Conservation (phyloP, 2,888 invertebrate species). For the Elegia similella region DNA sequence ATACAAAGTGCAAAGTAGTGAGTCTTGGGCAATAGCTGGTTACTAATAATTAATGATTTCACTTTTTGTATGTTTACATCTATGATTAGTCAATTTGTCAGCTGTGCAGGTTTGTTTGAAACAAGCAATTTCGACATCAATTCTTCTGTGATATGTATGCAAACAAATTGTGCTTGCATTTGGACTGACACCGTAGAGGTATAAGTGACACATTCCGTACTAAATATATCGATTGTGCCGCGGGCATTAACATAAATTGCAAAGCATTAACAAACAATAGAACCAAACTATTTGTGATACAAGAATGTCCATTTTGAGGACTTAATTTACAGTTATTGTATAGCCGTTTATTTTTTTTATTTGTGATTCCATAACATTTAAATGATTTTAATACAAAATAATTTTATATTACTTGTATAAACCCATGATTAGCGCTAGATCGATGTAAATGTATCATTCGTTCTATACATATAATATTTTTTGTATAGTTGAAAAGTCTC, state of each 20-base stretch:
- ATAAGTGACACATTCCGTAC: conserved; percentile 9
- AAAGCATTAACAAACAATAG: conserved; percentile 5
- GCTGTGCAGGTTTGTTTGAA: not conserved
- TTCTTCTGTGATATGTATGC: conserved; percentile 3
- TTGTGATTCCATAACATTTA: no score
- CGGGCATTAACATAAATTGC: conserved; percentile 9
- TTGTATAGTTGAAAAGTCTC: no score
- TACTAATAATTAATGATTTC: not conserved
- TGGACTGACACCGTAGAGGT: conserved; percentile 1
- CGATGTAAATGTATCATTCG: no score
- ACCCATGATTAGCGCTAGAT: no score
- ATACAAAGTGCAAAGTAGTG: no score
- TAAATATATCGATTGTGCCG: conserved; percentile 6
- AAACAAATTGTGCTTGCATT: not conserved
- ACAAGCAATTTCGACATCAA: conserved; percentile 1
- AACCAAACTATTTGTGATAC: not conserved
- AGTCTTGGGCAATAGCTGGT: not conserved
- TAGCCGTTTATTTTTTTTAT: no score
- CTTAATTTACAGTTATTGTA: no score
- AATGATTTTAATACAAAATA: no score
- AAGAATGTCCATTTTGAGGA: not conserved
- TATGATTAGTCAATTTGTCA: conserved; percentile 7
- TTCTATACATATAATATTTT: no score
- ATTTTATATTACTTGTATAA: no score
- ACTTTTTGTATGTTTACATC: not conserved